phyloP scores from a whole-genome alignment of 2,797 vertebrate species.

The Sebastes melanostomus region DNA sequence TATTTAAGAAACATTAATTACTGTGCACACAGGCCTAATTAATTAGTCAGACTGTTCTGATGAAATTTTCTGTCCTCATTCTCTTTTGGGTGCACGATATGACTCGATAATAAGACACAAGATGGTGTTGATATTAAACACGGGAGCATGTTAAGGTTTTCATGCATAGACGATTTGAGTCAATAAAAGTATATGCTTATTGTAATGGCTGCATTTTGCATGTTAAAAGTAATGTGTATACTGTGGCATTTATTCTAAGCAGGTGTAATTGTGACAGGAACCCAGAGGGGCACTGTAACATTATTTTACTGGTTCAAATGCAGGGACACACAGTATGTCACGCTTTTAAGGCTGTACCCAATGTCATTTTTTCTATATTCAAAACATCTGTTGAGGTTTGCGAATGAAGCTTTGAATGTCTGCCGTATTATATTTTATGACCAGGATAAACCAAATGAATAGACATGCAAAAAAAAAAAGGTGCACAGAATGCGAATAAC shows the following conservation, averaged over 20 bases:
- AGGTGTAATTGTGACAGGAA: not conserved
- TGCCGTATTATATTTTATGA: not conserved
- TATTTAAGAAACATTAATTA: conserved; percentile 24
- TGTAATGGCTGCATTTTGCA: not conserved
- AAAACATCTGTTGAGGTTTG: not conserved
- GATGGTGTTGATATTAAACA: not conserved
- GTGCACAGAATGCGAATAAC: not conserved
- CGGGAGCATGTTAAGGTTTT: not conserved
- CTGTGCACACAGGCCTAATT: conserved; percentile 10
- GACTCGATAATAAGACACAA: not conserved
- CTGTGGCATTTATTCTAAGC: not conserved
- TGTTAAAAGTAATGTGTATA: not conserved
- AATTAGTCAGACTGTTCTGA: conserved; percentile 11
- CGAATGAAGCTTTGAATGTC: not conserved
- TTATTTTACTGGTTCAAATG: not conserved
- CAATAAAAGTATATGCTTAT: not conserved
- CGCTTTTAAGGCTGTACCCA: not conserved
- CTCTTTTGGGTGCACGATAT: not conserved
- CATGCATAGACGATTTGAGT: not conserved
- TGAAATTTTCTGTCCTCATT: conserved; percentile 1
- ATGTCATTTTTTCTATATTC: too few species aligned
- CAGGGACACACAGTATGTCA: not conserved
- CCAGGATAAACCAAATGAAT: not conserved
- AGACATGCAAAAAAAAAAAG: not conserved
- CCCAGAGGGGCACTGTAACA: not conserved